Percentiles rank a stretch among this genome's conserved stretches.
These are phyloP conservation scores for Serinus canaria DNA, from an alignment of 2,113 vertebrate genomes.

Conservation along the genomic window DNA sequence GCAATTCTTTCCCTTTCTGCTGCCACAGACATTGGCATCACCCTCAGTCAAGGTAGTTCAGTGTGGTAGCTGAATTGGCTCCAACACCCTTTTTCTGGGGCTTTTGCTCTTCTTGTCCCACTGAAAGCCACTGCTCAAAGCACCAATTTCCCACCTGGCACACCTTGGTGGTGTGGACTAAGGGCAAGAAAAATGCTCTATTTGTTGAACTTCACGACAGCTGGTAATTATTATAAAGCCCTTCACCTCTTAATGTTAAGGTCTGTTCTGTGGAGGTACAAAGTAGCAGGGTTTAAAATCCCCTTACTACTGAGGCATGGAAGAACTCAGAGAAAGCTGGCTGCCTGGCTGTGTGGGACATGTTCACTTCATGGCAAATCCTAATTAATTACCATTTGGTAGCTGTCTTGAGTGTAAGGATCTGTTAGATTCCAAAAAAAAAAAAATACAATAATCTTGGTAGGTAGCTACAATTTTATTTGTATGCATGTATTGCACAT, in stretches of 20 bases:
- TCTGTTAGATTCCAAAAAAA: constrained; percentile 4
- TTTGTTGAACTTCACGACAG: constrained; percentile 17
- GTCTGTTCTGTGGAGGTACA: not conserved
- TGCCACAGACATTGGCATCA: not conserved
- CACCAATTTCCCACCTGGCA: not conserved
- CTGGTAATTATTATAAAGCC: constrained; percentile 8
- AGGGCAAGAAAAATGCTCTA: constrained; percentile 13
- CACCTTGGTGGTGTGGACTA: not conserved
- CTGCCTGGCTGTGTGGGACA: not conserved
- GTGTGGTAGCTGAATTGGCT: not conserved
- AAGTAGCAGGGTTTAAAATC: constrained; percentile 12
- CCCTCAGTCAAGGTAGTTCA: not conserved
- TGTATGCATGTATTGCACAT: not conserved
- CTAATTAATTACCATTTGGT: constrained; percentile 51
- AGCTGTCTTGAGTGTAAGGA: not conserved
- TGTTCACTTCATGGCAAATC: constrained; percentile 24
- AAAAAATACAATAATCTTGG: not conserved
- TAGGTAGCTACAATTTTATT: not conserved
- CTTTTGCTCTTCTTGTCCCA: not conserved
- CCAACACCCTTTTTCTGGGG: not conserved
- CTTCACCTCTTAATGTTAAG: not conserved
- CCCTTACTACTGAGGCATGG: not conserved
- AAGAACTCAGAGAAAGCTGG: not conserved
- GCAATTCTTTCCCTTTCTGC: not conserved
- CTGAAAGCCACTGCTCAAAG: not conserved